phyloP scores from a whole-genome alignment of 2,113 vertebrate species.

The Saguinus imperator region DNA sequence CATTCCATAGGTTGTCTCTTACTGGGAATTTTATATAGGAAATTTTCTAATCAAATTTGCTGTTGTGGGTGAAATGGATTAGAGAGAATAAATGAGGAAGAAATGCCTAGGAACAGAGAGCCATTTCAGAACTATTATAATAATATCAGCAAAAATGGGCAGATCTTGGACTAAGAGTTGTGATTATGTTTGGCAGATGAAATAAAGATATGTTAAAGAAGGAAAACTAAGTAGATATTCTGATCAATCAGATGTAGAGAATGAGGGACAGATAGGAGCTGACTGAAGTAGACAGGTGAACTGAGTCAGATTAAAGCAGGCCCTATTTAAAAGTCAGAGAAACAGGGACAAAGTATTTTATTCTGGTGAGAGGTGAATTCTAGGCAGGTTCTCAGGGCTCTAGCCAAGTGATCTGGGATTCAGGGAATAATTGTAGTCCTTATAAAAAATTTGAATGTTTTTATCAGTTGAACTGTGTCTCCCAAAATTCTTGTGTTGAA shows the following conservation, averaged over 20 bases:
- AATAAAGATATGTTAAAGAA: not conserved
- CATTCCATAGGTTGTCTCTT: not conserved
- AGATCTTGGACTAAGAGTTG: not conserved
- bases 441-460: not conserved
- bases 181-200: not conserved
- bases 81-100: not conserved
- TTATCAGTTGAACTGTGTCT: not conserved
- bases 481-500: not conserved
- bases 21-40: not conserved
- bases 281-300: too few species aligned
- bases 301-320: not conserved
- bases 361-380: not conserved
- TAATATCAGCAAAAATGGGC: not conserved
- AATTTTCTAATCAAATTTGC: not conserved
- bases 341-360: not conserved
- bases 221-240: not conserved
- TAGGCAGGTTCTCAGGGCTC: not conserved
- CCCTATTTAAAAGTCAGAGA: not conserved
- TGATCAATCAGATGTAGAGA: not conserved
- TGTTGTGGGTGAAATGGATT: not conserved
- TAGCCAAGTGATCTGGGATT: not conserved
- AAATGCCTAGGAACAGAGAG: not conserved
- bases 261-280: not conserved
- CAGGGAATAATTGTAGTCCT: not conserved
- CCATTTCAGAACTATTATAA: not conserved